Evolutionary conservation across 2,797 vertebrate species (phyloP), one percentile per base, ranked within the genome.

Genomic region (Lithobates pipiens): DNA sequence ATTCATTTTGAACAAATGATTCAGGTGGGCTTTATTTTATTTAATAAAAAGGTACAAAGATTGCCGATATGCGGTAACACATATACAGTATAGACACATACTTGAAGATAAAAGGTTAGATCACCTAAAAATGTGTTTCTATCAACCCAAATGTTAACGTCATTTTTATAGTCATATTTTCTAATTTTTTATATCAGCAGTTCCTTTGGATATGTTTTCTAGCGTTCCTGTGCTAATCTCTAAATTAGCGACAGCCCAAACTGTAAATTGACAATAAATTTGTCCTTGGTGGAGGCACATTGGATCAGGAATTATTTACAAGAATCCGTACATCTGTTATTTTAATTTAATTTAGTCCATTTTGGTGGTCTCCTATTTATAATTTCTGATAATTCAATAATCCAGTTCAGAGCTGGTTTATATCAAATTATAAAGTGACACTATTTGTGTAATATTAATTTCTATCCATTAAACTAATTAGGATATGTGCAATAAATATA

Each of bases 401-500:
- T 27, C 13, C 36, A 54, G 50, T 81, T 81, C n/a, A 80, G 65
- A 57, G 54, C 29, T 16, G 32, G 32, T 70, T 79, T 50, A 29
- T 72, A 32, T 81, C 68, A 27, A 13, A 70, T 32, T 34, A 61
- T 81, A 73, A 71, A 11, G 7, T 81, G 44, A 15, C 68, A 57
- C 32, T 81, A 81, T 81, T 36, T 72, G 73, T 81, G 79, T 29
- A 61, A 23, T 50, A 42, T 81, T 81, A 39, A 72, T 81, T 71
- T 73, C 69, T 73, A 50, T 39, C 50, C 69, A 81, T 72, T 81
- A 81, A 73, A 69, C 69, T 73, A 21, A 81, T 81, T 81, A 81
- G 27, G 71, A 25, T 23, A n/a, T 42, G 69, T 73, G 68, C 79
- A 63, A 81, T 61, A 73, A 81, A 72, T 72, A 72, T 72, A 25